Conservation (phyloP, 2,888 invertebrate genomes). For the Leptopilina drosophilae region DNA sequence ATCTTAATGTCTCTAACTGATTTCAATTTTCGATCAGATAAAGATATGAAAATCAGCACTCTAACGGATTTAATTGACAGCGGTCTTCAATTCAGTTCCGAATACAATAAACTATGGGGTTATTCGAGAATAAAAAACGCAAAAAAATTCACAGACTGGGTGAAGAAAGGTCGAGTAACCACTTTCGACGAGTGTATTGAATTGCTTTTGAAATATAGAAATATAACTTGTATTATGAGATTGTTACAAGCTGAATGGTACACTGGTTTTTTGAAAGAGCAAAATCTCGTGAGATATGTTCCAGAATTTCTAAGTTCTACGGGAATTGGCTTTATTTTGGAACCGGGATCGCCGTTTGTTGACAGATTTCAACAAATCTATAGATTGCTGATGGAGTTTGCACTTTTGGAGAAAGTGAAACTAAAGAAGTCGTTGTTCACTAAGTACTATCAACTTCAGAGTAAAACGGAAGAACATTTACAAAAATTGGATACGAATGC, state of each 20-base stretch:
- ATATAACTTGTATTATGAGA: not conserved
- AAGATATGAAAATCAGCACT: not conserved
- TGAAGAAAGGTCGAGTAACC: not conserved
- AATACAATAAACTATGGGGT: too few species aligned
- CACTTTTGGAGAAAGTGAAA: not conserved
- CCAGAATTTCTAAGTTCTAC: not conserved
- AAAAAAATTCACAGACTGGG: not conserved
- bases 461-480: not conserved
- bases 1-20: not conserved
- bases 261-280: not conserved
- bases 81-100: not conserved
- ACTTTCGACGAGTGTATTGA: not conserved
- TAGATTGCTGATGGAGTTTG: not conserved
- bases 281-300: not conserved
- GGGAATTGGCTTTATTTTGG: not conserved
- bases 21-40: not conserved
- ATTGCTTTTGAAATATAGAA: not conserved
- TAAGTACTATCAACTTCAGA: not conserved
- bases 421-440: not conserved
- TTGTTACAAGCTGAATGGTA: not conserved
- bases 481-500: not conserved
- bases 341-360: not conserved
- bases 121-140: not conserved
- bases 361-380: not conserved
- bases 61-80: not conserved